Evolutionary conservation across 2,113 vertebrate genomes (phyloP), one percentile per base, ranked within the genome.

Genomic region (Nycticorax nycticorax): DNA sequence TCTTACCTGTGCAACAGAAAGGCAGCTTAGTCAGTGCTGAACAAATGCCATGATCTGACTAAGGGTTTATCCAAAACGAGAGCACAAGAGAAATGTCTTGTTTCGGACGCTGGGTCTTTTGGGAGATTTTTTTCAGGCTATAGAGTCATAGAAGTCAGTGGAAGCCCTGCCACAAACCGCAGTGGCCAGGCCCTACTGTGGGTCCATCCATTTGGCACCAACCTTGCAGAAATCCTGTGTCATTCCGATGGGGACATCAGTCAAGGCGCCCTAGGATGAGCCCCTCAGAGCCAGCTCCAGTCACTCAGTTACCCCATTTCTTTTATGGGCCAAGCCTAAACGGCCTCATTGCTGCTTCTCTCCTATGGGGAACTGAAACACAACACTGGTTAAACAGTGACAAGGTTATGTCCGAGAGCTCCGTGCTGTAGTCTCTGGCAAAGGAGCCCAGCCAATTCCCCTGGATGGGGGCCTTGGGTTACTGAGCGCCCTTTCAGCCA

Each of bases 1-100:
- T 78, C 55, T 95, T 79, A 89, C 66, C 57, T 82, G 81, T 78
- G 55, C 50, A 67, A 63, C 3, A 3, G 62, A 78, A 87, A 45
- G 64, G 56, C 39, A 78, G 60, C 68, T 89, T 92, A 92, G 60
- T 90, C 85, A 83, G 68, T 81, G 64, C 53, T 92, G 92, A 94
- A 63, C 37, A 78, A 93, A 68, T 55, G 64, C 79, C 88, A 75
- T 9, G 14, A 63, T 66, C 75, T 89, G 85, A 80, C 55, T 78
- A 68, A 89, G 69, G 73, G 12, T 85, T 95, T 92, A 57, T 62
- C 53, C 45, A 52, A 39, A 59, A 67, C 1, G 11, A 63, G 14
- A 67, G 37, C 52, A 45, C 53, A 57, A 73, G 24, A 55, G 19
- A 78, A 85, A 88, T 13, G 15, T 68, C 57, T 66, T 89, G 33